These are phyloP conservation scores for Anthoptus insignis DNA, from an alignment of 2,888 invertebrate species.

Conservation along the genomic window DNA sequence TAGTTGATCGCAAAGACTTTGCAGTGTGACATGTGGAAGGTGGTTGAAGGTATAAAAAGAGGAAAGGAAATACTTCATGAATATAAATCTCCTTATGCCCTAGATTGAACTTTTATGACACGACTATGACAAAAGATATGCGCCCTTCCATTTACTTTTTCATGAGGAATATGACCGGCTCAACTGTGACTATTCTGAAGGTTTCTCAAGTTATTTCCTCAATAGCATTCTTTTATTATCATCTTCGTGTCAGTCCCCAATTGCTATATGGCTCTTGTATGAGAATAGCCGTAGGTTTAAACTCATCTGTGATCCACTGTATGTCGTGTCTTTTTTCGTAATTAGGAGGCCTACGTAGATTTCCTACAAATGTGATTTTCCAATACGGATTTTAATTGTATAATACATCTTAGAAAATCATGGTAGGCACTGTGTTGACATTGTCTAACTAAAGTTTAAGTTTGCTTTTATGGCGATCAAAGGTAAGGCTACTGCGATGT, in stretches of 20 bases:
- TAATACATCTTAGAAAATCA: too few relatives aligned
- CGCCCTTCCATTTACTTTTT: slow-evolving; percentile 14
- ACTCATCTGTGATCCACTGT: too few relatives aligned
- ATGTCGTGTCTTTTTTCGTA: too few relatives aligned
- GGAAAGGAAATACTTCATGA: slow-evolving; percentile 31
- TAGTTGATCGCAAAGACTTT: not conserved
- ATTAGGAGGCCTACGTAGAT: too few relatives aligned
- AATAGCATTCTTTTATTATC: not conserved
- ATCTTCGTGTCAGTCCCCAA: not conserved
- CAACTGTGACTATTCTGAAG: slow-evolving; percentile 4
- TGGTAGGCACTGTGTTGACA: too few relatives aligned
- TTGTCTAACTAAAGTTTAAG: too few relatives aligned
- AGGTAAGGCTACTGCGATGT: too few relatives aligned
- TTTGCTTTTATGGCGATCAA: too few relatives aligned
- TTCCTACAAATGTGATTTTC: too few relatives aligned
- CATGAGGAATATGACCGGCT: slow-evolving; percentile 1
- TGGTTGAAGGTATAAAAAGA: slow-evolving; percentile 40
- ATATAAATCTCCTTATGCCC: slow-evolving; percentile 40
- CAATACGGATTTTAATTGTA: too few relatives aligned
- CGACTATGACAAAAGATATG: slow-evolving; percentile 29
- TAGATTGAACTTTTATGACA: slow-evolving; percentile 47
- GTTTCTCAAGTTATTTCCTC: slow-evolving; percentile 2
- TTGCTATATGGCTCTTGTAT: too few relatives aligned
- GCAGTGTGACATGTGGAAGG: not conserved
- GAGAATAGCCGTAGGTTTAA: too few relatives aligned